A percentile compares a stretch with the other conserved stretches of the same genome.
Evolutionary conservation across 2,797 vertebrate species (phyloP).

Genomic region (Psittacula derbiana): DNA sequence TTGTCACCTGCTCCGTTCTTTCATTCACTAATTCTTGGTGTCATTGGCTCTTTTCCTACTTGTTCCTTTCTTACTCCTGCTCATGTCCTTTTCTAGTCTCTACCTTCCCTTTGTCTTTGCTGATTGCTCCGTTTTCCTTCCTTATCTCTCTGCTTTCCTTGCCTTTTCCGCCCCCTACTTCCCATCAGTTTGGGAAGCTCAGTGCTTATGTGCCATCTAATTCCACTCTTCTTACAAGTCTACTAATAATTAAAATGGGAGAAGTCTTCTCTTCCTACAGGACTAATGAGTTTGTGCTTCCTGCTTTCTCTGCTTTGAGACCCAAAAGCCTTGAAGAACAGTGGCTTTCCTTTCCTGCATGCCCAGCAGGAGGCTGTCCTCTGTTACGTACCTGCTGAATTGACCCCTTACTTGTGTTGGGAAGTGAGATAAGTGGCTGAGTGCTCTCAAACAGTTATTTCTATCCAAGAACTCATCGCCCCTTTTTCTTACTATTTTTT

Average conservation of each 20-base stretch:
- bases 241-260: not conserved
- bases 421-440: not conserved
- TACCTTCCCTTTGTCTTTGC: not conserved
- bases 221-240: not conserved
- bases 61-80: not conserved
- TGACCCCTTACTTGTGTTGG: not conserved
- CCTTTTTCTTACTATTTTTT: not conserved
- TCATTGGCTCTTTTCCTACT: not conserved
- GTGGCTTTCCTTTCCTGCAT: not conserved
- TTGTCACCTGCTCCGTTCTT: slow-evolving; percentile 25
- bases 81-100: not conserved
- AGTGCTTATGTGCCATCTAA: not conserved
- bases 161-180: not conserved
- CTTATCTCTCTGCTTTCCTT: not conserved
- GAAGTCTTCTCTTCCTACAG: not conserved
- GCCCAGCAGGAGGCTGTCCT: not conserved
- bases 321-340: not conserved
- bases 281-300: not conserved
- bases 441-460: not conserved
- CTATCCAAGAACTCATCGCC: not conserved
- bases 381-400: not conserved
- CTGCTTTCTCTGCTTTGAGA: not conserved
- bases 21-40: not conserved
- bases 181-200: not conserved
- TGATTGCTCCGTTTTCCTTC: not conserved